A percentile compares a stretch with the other conserved stretches of the same genome.
Evolutionary conservation across 2,888 invertebrate species (phyloP).

Genomic region (Dynastes hyllus): DNA sequence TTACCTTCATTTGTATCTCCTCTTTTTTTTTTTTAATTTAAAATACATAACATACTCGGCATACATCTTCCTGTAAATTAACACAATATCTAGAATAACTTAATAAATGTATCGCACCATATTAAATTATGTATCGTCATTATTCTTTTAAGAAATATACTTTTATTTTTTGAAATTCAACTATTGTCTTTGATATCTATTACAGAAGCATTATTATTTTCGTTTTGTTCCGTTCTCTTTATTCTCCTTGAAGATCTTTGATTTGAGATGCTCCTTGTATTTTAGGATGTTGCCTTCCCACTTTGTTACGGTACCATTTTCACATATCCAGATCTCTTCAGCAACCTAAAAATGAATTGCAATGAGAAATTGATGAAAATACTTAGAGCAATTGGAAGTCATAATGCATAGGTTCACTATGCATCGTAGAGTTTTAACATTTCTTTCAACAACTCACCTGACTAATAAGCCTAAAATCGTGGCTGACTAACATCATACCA

Average conservation of each 20-base stretch:
- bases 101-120: conserved; percentile 17
- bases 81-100: conserved; percentile 21
- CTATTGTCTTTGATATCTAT: conserved; percentile 32
- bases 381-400: no score
- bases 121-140: not conserved
- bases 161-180: conserved; percentile 30
- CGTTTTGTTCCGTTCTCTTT: conserved; percentile 65
- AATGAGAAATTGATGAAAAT: conserved; percentile 21
- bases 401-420: not conserved
- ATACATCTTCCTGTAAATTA: conserved; percentile 6
- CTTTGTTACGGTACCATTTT: conserved; percentile 95
- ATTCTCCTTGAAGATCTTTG: conserved; percentile 84
- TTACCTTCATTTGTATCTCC: not conserved
- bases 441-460: conserved; percentile 79
- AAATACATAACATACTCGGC: conserved; percentile 9
- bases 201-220: conserved; percentile 44
- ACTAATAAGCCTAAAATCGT: conserved; percentile 99
- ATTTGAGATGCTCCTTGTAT: conserved; percentile 96
- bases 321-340: conserved; percentile 99
- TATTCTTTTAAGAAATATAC: conserved; percentile 20
- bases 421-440: not conserved
- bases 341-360: conserved; percentile 83
- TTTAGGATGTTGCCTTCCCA: conserved; percentile 97
- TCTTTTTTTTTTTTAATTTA: not conserved
- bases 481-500: conserved; percentile 98